Evolutionary conservation across 2,888 invertebrate genomes (phyloP), one percentile per base, ranked within the genome.

Genomic region (Exocentrus adspersus): DNA sequence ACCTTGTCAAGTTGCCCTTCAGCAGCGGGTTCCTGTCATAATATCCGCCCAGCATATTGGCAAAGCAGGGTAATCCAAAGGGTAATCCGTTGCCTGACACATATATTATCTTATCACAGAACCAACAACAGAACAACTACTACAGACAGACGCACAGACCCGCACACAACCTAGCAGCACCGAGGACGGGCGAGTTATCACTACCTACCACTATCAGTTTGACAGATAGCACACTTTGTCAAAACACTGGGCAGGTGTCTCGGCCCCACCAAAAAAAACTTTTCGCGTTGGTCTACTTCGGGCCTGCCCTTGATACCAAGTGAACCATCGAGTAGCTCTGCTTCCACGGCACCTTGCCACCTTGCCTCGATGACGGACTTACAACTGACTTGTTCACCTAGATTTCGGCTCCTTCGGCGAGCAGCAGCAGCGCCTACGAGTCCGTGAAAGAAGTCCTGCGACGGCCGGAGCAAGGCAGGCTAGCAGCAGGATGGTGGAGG

Each of bases 1-100:
- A 87, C 87, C 87, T 87, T 76, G 86, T 84, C 77, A 86, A 81
- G 67, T 85, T 86, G 78, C 86, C 87, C 82, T 87, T 87, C 77
- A 87, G 84, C 73, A 87, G 81, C 73, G 86, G 87, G 82, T 87
- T 87, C 74, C 85, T 84, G 74, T 85, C 85, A 81, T 86, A 86
- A 79, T 86, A 86, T 76, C 85, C 84, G 69, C 85, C 84, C 80
- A 82, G 79, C 83, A 83, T 83, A 73, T 70, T 80, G 75, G 65
- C 67, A 60, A 53, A 42, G 58, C 52, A 61, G 46, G 60, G 60
- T 70, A 70, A 71, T 72, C 69, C 67, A 64, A n/a, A 59, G 37
- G 32, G 64, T 68, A 67, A 70, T 70, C 70, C 62, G 56, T 60
- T 46, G 58, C 30, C 60, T 54, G 68, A 66, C 68, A 68, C 71